Percentiles rank a stretch among this genome's conserved stretches.
These are phyloP conservation scores for Apolygus lucorum DNA, from an alignment of 1,140 invertebrate species.

Conservation along the genomic window DNA sequence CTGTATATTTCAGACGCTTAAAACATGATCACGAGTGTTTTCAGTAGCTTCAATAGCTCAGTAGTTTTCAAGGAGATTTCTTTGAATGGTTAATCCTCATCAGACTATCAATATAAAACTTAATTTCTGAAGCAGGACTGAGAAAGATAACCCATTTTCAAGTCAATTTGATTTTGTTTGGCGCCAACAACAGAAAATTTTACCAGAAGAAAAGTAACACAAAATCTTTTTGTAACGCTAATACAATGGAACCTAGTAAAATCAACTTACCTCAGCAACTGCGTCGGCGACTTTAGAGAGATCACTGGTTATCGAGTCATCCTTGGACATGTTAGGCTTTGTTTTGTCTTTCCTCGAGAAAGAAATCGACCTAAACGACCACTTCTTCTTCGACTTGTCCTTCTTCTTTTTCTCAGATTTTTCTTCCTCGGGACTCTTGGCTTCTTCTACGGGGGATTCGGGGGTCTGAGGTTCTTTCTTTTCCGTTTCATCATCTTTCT, in stretches of 20 bases:
- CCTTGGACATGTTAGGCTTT: slow-evolving; percentile 49
- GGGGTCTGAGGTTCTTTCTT: slow-evolving; percentile 34
- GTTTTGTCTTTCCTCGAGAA: slow-evolving; percentile 76
- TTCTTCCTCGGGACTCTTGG: slow-evolving; percentile 48
- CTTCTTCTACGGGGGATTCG: slow-evolving; percentile 44
- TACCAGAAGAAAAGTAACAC: neutral
- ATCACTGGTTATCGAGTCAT: slow-evolving; percentile 41
- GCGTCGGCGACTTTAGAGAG: slow-evolving; percentile 43
- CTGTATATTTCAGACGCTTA: neutral
- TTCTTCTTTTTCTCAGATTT: slow-evolving; percentile 54
- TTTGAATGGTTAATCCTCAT: neutral
- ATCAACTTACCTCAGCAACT: slow-evolving; percentile 42
- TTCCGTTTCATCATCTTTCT: slow-evolving; percentile 27
- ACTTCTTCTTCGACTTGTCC: slow-evolving; percentile 76
- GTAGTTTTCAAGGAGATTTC: too few relatives aligned
- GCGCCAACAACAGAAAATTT: too few relatives aligned
- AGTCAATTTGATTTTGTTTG: too few relatives aligned
- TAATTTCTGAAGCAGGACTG: too few relatives aligned
- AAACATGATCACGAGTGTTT: too few relatives aligned
- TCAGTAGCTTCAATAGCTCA: too few relatives aligned
- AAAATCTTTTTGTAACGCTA: neutral
- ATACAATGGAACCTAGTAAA: neutral
- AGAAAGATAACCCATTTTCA: too few relatives aligned
- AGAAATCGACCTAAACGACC: slow-evolving; percentile 74
- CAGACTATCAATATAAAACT: neutral